Conservation (phyloP, 2,797 vertebrate genomes). For the Pristis pectinata region DNA sequence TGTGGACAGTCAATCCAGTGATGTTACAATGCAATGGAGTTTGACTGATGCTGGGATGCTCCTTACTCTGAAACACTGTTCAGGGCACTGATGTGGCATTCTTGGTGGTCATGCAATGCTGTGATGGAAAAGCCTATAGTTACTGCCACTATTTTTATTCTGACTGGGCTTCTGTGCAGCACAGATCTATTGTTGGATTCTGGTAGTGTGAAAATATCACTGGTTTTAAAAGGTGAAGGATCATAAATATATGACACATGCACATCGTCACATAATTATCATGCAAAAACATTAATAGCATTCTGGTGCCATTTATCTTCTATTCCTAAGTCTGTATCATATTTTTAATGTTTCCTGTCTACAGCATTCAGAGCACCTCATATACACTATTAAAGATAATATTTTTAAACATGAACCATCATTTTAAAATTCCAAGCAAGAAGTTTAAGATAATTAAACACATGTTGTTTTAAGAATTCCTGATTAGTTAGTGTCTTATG, state of each 20-base stretch:
- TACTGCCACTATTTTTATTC: not conserved
- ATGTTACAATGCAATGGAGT: not conserved
- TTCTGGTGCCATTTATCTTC: not conserved
- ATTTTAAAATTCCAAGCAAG: constrained; percentile 7
- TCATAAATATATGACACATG: not conserved
- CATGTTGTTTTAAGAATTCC: not conserved
- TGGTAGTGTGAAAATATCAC: not conserved
- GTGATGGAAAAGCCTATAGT: not conserved
- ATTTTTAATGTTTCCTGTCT: not conserved
- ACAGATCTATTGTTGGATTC: not conserved
- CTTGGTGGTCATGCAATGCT: not conserved
- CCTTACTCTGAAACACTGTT: not conserved
- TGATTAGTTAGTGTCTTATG: not conserved
- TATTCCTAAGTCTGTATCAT: not conserved
- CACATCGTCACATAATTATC: not conserved
- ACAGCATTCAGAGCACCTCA: not conserved
- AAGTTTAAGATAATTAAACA: not conserved
- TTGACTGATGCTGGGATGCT: not conserved
- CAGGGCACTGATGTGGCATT: not conserved
- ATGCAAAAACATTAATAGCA: not conserved
- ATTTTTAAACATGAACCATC: constrained; percentile 1
- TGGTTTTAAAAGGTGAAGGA: not conserved
- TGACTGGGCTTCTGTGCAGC: not conserved
- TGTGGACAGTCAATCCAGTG: not conserved
- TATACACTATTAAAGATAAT: not conserved